Evolutionary conservation across 1,140 invertebrate species (phyloP).

Genomic region (Aphidius ervi): DNA sequence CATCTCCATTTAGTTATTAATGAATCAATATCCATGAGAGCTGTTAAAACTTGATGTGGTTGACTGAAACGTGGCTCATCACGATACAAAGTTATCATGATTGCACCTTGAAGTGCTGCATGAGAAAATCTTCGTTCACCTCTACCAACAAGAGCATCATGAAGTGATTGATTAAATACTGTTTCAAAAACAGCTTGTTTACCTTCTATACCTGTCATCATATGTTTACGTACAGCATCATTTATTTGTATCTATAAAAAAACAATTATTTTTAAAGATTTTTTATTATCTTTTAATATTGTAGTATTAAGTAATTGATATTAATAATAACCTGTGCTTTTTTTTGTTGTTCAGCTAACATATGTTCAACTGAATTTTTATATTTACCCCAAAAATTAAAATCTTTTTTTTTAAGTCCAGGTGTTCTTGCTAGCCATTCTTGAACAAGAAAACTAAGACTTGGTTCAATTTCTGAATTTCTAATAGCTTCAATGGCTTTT

Average conservation of each 20-base stretch:
- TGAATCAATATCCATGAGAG: conserved; percentile 97
- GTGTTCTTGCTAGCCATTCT: conserved; percentile 91
- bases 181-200: conserved; percentile 81
- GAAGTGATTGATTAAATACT: conserved; percentile 79
- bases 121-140: conserved; percentile 89
- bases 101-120: conserved; percentile 87
- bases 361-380: conserved; percentile 67
- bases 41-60: conserved; percentile 88
- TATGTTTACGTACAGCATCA: conserved; percentile 60
- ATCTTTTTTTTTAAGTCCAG: conserved; percentile 74
- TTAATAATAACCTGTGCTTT: conserved; percentile 31
- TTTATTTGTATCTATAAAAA: conserved; percentile 41
- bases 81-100: conserved; percentile 96
- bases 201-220: conserved; percentile 71
- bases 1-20: conserved; percentile 99
- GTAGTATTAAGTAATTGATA: not conserved
- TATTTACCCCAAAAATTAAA: conserved; percentile 96
- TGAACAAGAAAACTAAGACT: conserved; percentile 82
- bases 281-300: too few species aligned
- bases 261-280: not conserved
- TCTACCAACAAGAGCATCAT: conserved; percentile 73
- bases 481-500: conserved; percentile 67
- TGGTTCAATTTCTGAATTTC: conserved; percentile 76
- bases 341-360: conserved; percentile 66
- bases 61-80: conserved; percentile 96